Conservation (phyloP, 2,888 invertebrate genomes). For the Cheilosia soror region DNA sequence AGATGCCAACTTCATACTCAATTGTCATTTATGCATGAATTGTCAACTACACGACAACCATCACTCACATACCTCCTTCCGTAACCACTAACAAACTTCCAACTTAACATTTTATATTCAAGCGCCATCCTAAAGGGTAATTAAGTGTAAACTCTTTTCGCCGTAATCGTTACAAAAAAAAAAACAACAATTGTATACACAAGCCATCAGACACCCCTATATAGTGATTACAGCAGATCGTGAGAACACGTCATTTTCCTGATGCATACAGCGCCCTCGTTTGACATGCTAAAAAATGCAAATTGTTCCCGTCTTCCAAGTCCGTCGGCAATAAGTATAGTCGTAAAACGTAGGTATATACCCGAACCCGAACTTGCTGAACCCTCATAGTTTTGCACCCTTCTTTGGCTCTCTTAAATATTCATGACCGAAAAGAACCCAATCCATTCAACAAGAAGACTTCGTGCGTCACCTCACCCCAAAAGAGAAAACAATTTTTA, state of each 20-base stretch:
- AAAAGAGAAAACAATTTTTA: conserved; percentile 40
- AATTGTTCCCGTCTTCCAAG: conserved; percentile 32
- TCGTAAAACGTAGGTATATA: conserved; percentile 18
- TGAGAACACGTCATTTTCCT: conserved; percentile 22
- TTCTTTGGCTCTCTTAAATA: conserved; percentile 27
- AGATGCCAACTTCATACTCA: too few species aligned
- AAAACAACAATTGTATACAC: conserved; percentile 3
- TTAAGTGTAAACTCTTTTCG: conserved; percentile 22
- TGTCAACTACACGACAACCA: background rate
- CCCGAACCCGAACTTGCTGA: background rate
- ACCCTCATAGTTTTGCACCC: conserved; percentile 32
- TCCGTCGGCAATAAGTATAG: conserved; percentile 43
- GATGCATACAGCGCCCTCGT: conserved; percentile 1
- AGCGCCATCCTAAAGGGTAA: conserved; percentile 11
- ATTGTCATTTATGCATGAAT: background rate
- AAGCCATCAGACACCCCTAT: conserved; percentile 7
- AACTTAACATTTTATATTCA: background rate
- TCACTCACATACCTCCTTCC: background rate
- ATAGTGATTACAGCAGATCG: conserved; percentile 38
- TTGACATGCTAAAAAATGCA: conserved; percentile 39
- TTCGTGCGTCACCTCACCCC: conserved; percentile 3
- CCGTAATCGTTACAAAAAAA: conserved; percentile 1
- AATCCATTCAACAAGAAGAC: conserved; percentile 36
- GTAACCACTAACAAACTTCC: background rate
- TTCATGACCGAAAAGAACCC: conserved; percentile 60